These are phyloP conservation scores for Macrotus californicus DNA, from an alignment of 2,113 vertebrate species.

Conservation along the genomic window DNA sequence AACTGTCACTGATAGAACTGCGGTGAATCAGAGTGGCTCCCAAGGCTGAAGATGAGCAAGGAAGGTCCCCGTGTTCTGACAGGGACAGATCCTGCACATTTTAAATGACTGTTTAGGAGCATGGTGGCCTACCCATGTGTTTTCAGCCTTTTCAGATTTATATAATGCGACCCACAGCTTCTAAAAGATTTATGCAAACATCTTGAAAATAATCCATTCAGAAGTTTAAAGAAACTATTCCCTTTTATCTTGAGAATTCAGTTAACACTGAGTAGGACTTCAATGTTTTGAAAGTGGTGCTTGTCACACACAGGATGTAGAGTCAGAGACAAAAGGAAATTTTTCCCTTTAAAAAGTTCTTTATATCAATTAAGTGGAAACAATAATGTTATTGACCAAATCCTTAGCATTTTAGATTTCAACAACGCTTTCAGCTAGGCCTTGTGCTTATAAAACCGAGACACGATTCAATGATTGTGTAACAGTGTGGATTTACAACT, in stretches of 20 bases:
- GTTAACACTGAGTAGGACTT: neutral
- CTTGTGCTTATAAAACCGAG: neutral
- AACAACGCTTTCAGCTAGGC: neutral
- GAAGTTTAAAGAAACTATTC: neutral
- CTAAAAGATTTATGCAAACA: neutral
- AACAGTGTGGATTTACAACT: neutral
- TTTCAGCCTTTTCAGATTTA: neutral
- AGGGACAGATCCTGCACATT: neutral
- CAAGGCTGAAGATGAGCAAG: no score
- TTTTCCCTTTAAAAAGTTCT: neutral
- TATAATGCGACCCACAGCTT: neutral
- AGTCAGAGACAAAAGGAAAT: neutral
- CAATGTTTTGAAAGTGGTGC: neutral
- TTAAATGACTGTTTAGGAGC: neutral
- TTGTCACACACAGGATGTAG: neutral
- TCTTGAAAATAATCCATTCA: neutral
- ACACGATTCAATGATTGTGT: neutral
- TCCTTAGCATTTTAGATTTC: neutral
- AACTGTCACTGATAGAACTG: neutral
- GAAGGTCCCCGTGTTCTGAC: neutral
- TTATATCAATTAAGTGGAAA: neutral
- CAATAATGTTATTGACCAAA: neutral
- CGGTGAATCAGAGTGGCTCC: neutral
- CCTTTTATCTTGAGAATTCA: neutral
- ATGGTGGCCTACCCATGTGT: neutral